These are phyloP conservation scores for Corvus cornix DNA, from an alignment of 2,113 vertebrate species.

Conservation along the genomic window DNA sequence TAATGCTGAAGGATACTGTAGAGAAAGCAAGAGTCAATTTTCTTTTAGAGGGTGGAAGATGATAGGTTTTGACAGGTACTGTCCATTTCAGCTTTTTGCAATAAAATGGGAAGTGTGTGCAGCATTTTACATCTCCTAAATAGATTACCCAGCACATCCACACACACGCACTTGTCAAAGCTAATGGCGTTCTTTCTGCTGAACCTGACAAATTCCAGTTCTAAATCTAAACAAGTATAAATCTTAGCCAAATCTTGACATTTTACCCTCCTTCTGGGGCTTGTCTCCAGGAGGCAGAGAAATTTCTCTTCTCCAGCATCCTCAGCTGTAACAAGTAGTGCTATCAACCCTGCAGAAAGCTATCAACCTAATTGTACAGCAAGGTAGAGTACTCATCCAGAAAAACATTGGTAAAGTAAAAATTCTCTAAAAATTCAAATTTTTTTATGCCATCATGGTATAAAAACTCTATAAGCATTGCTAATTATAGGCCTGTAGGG, in stretches of 20 bases:
- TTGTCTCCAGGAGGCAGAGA: neutral
- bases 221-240: conserved; percentile 48
- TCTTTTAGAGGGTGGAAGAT: neutral
- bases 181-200: conserved; percentile 47
- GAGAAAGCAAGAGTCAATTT: conserved; percentile 34
- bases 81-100: conserved; percentile 38
- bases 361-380: neutral
- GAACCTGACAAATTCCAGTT: conserved; percentile 33
- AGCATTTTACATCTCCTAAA: conserved; percentile 48
- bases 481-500: neutral
- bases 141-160: neutral
- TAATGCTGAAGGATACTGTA: neutral
- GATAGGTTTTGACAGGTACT: conserved; percentile 25
- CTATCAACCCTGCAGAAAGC: neutral
- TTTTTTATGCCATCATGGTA: neutral
- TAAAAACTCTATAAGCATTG: neutral
- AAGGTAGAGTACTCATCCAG: neutral
- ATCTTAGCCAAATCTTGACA: conserved; percentile 10
- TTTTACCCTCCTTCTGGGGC: neutral
- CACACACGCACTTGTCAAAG: neutral
- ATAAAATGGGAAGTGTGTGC: conserved; percentile 3
- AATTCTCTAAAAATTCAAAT: neutral
- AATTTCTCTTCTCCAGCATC: neutral
- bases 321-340: neutral
- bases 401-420: neutral